Evolutionary conservation across 2,888 invertebrate genomes (phyloP).

Genomic region (Melitaea athalia): DNA sequence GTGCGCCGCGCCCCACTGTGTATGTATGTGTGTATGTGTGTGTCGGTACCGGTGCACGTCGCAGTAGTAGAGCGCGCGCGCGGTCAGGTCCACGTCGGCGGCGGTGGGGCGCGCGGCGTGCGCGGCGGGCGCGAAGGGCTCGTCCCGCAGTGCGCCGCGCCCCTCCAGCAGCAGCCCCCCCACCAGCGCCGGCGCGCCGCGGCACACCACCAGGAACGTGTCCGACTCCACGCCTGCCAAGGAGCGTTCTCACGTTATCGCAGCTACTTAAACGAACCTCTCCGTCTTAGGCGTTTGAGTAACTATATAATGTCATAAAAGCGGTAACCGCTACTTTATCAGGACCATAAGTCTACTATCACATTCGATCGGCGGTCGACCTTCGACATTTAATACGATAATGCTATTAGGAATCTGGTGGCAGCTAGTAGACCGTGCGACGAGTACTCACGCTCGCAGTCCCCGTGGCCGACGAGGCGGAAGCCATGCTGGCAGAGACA

Average conservation of each 20-base stretch:
- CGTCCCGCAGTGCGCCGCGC: constrained; percentile 82
- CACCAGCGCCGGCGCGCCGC: constrained; percentile 85
- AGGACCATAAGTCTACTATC: too few relatives aligned
- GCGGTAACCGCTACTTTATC: too few relatives aligned
- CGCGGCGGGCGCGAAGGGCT: constrained; percentile 87
- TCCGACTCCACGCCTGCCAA: constrained; percentile 79
- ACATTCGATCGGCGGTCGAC: too few relatives aligned
- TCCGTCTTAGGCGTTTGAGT: too few relatives aligned
- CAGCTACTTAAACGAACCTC: too few relatives aligned
- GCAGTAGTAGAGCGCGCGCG: constrained; percentile 40
- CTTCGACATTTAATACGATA: too few relatives aligned
- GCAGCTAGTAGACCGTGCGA: neutral
- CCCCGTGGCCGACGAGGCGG: constrained; percentile 79
- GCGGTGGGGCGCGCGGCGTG: constrained; percentile 54
- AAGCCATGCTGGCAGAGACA: constrained; percentile 90
- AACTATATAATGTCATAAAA: too few relatives aligned
- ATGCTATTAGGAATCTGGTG: too few relatives aligned
- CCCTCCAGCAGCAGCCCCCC: constrained; percentile 82
- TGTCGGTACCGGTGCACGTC: constrained; percentile 39
- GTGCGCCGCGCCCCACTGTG: constrained; percentile 59
- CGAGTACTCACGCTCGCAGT: constrained; percentile 83
- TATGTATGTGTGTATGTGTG: neutral
- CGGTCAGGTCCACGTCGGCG: constrained; percentile 37
- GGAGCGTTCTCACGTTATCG: neutral
- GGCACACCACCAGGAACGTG: constrained; percentile 82